Evolutionary conservation across 2,113 vertebrate genomes (phyloP), one percentile per base, ranked within the genome.

Genomic region (Xenopus tropicalis): DNA sequence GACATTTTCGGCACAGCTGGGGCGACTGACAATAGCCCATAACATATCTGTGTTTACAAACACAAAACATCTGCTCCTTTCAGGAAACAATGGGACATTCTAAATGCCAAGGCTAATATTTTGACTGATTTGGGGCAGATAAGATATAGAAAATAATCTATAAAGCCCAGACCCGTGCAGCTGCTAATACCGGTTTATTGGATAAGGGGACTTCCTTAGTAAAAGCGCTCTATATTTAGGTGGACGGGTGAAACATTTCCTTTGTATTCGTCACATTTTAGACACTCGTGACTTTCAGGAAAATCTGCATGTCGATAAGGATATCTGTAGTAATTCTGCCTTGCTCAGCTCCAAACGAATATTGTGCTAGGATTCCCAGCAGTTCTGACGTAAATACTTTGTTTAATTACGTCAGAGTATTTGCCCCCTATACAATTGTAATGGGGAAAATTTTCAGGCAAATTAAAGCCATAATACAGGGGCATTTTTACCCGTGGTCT

Each of bases 81-180:
- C 37, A 62, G 4, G 23, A 29, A 74, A 74, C 72, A 67, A 74
- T 74, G 72, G 52, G 20, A 17, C 37, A 5, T 1, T 59, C 19
- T 48, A 42, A 61, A 61, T 51, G 72, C 72, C 72, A 74, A 74
- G 64, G 56, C 51, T 22, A 67, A 58, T 58, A 67, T 46, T 66
- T 24, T 66, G 20, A 46, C 37, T 48, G 64, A 66, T 67, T 7
- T 16, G 14, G 56, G 51, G 64, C 21, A 14, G 72, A 74, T 74
- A 74, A 67, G 72, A 42, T 8, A 12, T 46, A 63, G 22, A 42
- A 73, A 73, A n/a, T 22, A 22, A 43, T 54, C 46, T 64, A 65
- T 56, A 57, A 54, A 17, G 25, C 13, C 10, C 57, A 59, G 22
- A 23, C 22, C 7, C 21, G 57, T 24, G 20, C 71, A 73, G 71